Evolutionary conservation across 2,888 invertebrate genomes (phyloP).

Genomic region (Cecidostiba fungosa): DNA sequence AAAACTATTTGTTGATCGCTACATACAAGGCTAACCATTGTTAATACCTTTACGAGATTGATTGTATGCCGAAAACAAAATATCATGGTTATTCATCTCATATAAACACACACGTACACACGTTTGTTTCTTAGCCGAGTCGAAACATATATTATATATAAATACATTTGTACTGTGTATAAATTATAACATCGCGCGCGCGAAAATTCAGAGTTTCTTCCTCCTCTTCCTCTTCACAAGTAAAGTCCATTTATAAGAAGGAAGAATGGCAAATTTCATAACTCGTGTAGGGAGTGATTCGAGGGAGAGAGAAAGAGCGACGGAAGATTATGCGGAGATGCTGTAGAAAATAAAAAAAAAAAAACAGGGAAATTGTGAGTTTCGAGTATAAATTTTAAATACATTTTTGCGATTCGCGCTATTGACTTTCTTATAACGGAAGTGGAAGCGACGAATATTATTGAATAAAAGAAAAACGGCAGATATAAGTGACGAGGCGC

Average conservation of each 20-base stretch:
- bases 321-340: slow-evolving; percentile 1
- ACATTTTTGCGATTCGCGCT: slow-evolving; percentile 51
- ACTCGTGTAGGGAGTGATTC: slow-evolving; percentile 1
- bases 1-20: slow-evolving; percentile 58
- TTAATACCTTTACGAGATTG: slow-evolving; percentile 28
- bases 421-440: slow-evolving; percentile 45
- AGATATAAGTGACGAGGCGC: slow-evolving; percentile 27
- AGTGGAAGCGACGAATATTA: slow-evolving; percentile 37
- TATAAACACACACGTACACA: slow-evolving; percentile 29
- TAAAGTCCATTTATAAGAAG: slow-evolving; percentile 53
- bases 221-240: slow-evolving; percentile 62
- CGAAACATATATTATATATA: slow-evolving; percentile 26
- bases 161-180: slow-evolving; percentile 26
- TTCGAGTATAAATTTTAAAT: slow-evolving; percentile 46
- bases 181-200: slow-evolving; percentile 27
- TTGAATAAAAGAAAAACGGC: slow-evolving; percentile 19
- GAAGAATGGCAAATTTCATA: slow-evolving; percentile 26
- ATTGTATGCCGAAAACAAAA: slow-evolving; percentile 31
- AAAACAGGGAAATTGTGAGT: slow-evolving; percentile 49
- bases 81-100: slow-evolving; percentile 18
- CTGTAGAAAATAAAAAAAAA: slow-evolving; percentile 40
- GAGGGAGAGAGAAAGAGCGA: slow-evolving; percentile 15
- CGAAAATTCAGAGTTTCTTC: slow-evolving; percentile 58
- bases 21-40: slow-evolving; percentile 49
- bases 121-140: slow-evolving; percentile 65